Evolutionary conservation across 1,140 invertebrate species (phyloP), one percentile per base, ranked within the genome.

Genomic region (Oedothorax gibbosus): DNA sequence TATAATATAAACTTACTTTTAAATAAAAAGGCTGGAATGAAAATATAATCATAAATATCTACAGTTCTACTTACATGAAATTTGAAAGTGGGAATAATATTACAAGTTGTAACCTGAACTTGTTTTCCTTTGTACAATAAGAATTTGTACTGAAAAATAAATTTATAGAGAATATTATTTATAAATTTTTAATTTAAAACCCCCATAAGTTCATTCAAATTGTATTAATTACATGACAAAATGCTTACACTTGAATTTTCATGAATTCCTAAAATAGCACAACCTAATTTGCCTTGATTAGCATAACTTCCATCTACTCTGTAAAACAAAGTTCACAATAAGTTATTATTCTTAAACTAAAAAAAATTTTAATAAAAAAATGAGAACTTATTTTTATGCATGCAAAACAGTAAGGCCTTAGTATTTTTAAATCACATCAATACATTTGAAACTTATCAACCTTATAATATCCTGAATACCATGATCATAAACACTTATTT

Each of bases 121-220:
- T 90, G 88, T 86, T 90, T 90, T 50, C 87, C 89, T 11, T 90
- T 88, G 81, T 91, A 91, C 83, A 91, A 82, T 72, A 91, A 87
- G 10, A 91, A 86, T 66, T 88, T 89, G 76, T 91, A 91, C 89
- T 90, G 87, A 86, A 89, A 89, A 60, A 51, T 62, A 50, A 87
- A 82, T 65, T 50, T 60, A 69, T 7, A 14, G 49, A 51, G 49
- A 60, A 60, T 5, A 60, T 2, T 14, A 72, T 53, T 72, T 53
- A 53, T 18, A 49, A 0, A 68, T 0, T 68, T 12, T 14, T 35
- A 68, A 68, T 35, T 35, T 35, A 35, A 35, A 35, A 5, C 35
- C 35, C 7, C 3, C 57, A 12, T 62, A 3, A 62, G 18, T 62
- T 18, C 2, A 18, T 62, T 66, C 9, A 66, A 66, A 66, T 21